Evolutionary conservation across 2,888 invertebrate genomes (phyloP), one percentile per base, ranked within the genome.

Genomic region (Ectobius pallidus): DNA sequence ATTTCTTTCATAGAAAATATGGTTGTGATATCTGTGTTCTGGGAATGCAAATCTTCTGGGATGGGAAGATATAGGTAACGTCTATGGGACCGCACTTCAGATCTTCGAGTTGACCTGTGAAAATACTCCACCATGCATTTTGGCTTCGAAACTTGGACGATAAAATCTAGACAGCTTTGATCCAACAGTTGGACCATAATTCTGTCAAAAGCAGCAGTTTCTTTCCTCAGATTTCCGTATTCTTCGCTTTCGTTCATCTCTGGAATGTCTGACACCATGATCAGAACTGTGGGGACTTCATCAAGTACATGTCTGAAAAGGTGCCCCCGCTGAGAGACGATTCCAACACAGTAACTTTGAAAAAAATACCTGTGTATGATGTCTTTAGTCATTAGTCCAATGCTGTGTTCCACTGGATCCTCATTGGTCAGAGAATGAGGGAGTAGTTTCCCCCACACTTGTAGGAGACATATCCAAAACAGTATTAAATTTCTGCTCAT

Each of bases 1-100:
- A 49, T 49, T 49, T 49, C 49, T 49, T 49, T 49, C 49, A 49
- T 49, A n/a, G 49, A 7, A 49, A 49, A 49, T 2, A 49, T 20
- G 0, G 2, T 9, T 0, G 18, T 4, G 18, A 49, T 20, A n/a
- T 49, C 49, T 20, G 7, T 9, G 9, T 49, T n/a, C n/a, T n/a
- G n/a, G n/a, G n/a, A n/a, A n/a, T n/a, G n/a, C n/a, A n/a, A n/a
- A 4, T 0, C 0, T 49, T 20, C 11, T 20, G 49, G 3, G 18
- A 22, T 14, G 18, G 14, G 49, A 20, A 49, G 49, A 20, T 49
- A 49, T 18, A 49, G 49, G 7, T 20, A 49, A n/a, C 49, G 49
- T 22, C 22, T 49, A 16, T 11, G 1, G 20, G 1, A 49, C 7
- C n/a, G 49, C 14, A 20, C 20, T 1, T 2, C 11, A 16, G 49